These are phyloP conservation scores for Gobionotothen gibberifrons DNA, from an alignment of 2,797 vertebrate species.

Conservation along the genomic window DNA sequence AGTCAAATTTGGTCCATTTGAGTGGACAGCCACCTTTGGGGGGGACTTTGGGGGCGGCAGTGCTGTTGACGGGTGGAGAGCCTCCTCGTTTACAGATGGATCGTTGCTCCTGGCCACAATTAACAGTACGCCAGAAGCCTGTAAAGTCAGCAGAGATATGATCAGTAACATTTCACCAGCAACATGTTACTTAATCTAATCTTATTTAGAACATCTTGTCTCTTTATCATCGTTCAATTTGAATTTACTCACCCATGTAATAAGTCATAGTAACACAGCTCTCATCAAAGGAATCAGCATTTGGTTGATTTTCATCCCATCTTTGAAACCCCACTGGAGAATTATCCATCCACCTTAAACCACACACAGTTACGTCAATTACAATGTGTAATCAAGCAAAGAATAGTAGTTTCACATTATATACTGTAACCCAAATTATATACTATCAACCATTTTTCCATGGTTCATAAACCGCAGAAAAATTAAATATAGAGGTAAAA, in stretches of 20 bases:
- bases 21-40: constrained; percentile 68
- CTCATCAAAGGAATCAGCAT: constrained; percentile 53
- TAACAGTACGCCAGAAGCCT: constrained; percentile 75
- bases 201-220: neutral
- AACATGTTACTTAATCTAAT: neutral
- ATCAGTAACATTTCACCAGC: neutral
- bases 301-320: constrained; percentile 78
- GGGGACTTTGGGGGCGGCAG: constrained; percentile 57
- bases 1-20: constrained; percentile 68
- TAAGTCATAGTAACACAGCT: constrained; percentile 71
- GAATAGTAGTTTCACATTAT: neutral
- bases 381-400: neutral
- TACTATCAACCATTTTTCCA: neutral
- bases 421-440: too few relatives aligned
- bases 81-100: constrained; percentile 71
- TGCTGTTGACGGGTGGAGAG: constrained; percentile 61
- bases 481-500: neutral
- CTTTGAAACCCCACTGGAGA: constrained; percentile 47
- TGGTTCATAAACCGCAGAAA: constrained; percentile 1
- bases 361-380: constrained; percentile 5
- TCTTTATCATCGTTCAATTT: neutral
- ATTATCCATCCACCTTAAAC: constrained; percentile 77
- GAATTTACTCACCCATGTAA: constrained; percentile 68
- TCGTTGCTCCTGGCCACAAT: constrained; percentile 68
- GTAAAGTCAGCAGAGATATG: constrained; percentile 11